Base-by-base conservation (phyloP, 1,140 invertebrate genomes). In the Marisa cornuarietis region DNA sequence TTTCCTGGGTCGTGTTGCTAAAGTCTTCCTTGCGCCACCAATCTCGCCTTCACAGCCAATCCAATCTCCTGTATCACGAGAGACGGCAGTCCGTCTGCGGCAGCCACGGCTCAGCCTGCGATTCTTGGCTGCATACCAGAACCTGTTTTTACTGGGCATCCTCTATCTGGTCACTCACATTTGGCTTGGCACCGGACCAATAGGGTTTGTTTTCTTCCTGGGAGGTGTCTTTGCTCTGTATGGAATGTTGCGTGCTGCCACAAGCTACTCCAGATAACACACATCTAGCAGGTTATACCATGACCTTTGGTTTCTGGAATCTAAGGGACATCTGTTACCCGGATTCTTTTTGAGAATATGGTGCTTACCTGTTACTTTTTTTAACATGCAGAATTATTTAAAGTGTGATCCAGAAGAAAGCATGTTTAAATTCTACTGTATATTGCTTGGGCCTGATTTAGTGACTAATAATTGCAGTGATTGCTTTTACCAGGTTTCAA, bases 71-170 rank as follows among this genome's bases (percentile, higher is more conserved):
- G 92, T 93, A 71, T 92, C 93, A 75, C 92, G 93, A 52, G 91
- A 90, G 52, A 88, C 93, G 18, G 90, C 93, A 0, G 89, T 92
- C 79, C 89, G 92, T 84, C 88, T 93, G 13, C 86, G 95, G 20
- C 94, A 94, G 3, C 94, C 96, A 8, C 91, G 95, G 78, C 75
- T 96, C 18, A 95, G 94, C 84, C 89, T 96, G 20, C 92, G 96
- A 65, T 89, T 92, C 71, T 89, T 95, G 10, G 95, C 94, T 6
- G 94, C 93, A 77, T 94, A 95, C 80, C 91, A 92, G 62, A 93
- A 93, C 42, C 86, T 95, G 85, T 86, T 83, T 26, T 89, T 85
- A 65, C 66, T 90, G 54, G 82, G 68, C 71, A 14, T 87, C 2
- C 63, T 85, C 42, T 90, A 89, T 79, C 14, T 88, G 14, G 51